Percentiles rank a stretch among this genome's conserved stretches.
phyloP scores from a whole-genome alignment of 2,888 invertebrate species.

The Galeruca laticollis region DNA sequence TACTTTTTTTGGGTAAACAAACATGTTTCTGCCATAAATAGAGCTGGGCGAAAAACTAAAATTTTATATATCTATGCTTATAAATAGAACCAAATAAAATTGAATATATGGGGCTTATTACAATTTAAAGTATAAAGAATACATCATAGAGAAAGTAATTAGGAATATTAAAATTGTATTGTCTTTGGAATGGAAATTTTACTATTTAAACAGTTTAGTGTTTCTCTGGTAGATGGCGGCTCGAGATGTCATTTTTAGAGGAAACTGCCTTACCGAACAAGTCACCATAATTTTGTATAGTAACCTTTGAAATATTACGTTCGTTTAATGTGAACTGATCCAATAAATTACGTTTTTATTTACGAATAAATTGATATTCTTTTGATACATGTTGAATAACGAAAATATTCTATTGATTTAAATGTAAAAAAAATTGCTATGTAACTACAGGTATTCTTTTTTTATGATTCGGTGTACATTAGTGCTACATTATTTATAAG shows the following conservation, averaged over 20 bases:
- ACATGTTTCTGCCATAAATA: too few relatives aligned
- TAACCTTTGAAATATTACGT: conserved; percentile 27
- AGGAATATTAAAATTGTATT: too few relatives aligned
- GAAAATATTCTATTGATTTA: background rate
- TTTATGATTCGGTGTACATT: background rate
- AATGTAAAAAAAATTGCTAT: background rate
- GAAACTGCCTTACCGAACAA: background rate
- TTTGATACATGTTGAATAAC: too few relatives aligned
- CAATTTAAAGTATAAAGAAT: too few relatives aligned
- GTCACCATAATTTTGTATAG: background rate
- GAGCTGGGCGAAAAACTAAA: too few relatives aligned
- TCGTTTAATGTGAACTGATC: conserved; percentile 15
- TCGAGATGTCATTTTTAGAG: background rate
- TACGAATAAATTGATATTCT: background rate
- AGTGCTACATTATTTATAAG: conserved; percentile 10
- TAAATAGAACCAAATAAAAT: too few relatives aligned
- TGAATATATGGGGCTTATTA: too few relatives aligned
- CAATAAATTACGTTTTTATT: background rate
- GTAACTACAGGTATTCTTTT: background rate
- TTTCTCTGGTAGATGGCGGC: background rate
- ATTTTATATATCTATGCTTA: too few relatives aligned
- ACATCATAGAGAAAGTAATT: too few relatives aligned
- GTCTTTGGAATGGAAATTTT: too few relatives aligned
- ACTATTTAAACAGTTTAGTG: background rate
- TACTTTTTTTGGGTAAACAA: too few relatives aligned